A percentile compares a stretch with the other conserved stretches of the same genome.
These are phyloP conservation scores for Crotalus adamanteus DNA, from an alignment of 2,797 vertebrate species.

Conservation along the genomic window DNA sequence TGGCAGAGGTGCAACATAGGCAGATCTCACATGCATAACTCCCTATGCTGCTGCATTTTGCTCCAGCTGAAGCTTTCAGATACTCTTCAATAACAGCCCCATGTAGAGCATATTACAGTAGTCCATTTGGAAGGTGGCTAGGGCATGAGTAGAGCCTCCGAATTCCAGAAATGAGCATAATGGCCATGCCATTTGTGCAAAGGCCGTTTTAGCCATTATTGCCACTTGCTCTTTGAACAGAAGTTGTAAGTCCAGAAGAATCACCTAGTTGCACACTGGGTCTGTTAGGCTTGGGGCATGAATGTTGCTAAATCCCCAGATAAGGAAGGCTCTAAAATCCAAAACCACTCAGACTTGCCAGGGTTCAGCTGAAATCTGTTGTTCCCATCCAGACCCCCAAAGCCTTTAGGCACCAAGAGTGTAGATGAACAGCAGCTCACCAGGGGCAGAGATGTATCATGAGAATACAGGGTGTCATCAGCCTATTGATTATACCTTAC, in stretches of 20 bases:
- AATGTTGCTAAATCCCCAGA: neutral
- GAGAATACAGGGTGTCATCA: too few species aligned
- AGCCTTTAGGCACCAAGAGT: neutral
- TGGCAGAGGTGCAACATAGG: neutral
- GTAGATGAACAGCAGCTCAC: neutral
- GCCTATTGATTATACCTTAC: neutral
- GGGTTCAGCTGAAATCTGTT: neutral
- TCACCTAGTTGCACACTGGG: neutral
- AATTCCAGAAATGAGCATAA: neutral
- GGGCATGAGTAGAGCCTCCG: neutral
- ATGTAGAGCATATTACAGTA: neutral
- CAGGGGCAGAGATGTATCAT: neutral
- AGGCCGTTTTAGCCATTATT: neutral
- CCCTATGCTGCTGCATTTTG: neutral
- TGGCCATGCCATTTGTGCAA: neutral
- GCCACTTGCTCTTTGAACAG: neutral
- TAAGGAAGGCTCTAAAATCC: neutral
- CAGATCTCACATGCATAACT: neutral
- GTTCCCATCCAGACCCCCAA: neutral
- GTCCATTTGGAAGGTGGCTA: neutral
- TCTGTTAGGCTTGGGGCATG: neutral
- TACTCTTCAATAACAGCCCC: neutral
- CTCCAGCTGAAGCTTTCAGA: neutral
- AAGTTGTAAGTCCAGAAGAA: neutral
- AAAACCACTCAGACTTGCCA: neutral